phyloP scores from a whole-genome alignment of 2,113 vertebrate genomes.

The Murina feae region DNA sequence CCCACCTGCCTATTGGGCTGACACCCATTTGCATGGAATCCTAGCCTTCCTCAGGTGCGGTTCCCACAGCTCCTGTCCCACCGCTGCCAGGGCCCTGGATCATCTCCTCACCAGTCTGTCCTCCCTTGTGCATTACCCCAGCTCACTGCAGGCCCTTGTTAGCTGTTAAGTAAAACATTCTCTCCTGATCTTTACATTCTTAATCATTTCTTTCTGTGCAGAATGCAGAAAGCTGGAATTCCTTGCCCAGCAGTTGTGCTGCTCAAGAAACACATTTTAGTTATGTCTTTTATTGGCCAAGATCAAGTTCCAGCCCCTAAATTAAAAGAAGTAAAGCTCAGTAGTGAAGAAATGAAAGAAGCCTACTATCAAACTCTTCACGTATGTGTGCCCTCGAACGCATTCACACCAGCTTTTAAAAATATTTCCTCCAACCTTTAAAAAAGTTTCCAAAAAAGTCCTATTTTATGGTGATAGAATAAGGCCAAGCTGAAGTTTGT shows the following conservation, averaged over 20 bases:
- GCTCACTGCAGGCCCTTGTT: neutral
- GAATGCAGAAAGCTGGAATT: slow-evolving; percentile 94
- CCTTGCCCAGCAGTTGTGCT: slow-evolving; percentile 92
- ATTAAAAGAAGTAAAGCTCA: slow-evolving; percentile 90
- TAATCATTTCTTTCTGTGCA: slow-evolving; percentile 73
- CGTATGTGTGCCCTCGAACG: slow-evolving; percentile 78
- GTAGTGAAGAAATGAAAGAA: slow-evolving; percentile 89
- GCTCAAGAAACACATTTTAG: slow-evolving; percentile 95
- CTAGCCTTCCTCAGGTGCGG: neutral
- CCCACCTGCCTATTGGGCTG: neutral
- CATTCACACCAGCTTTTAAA: neutral
- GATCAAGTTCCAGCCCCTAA: slow-evolving; percentile 96
- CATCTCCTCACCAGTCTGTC: neutral
- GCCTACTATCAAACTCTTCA: slow-evolving; percentile 90
- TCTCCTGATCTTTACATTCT: slow-evolving; percentile 22
- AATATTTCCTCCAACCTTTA: neutral
- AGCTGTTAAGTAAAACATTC: neutral
- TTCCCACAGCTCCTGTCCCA: neutral
- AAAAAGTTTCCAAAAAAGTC: neutral
- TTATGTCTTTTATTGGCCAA: slow-evolving; percentile 97
- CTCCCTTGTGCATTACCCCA: neutral
- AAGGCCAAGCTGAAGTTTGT: neutral
- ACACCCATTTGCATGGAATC: neutral
- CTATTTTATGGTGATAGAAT: neutral
- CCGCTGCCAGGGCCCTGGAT: neutral